Evolutionary conservation across 64 coral and sea anemone genomes (phyloP).

Genomic region (Astreopora myriophthalma): DNA sequence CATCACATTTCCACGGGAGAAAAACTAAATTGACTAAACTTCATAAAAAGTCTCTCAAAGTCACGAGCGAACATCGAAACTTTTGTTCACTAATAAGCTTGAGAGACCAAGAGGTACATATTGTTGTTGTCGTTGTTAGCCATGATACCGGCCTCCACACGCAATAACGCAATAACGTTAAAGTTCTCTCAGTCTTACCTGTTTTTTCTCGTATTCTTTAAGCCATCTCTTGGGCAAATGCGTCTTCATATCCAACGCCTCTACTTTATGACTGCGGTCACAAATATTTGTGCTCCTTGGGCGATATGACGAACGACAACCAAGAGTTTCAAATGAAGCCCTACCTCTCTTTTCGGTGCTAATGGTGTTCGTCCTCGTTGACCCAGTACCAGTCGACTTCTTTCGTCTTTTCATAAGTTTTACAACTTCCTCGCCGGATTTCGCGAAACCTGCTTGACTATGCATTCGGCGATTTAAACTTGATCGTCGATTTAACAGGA

Average conservation of each 20-base stretch:
- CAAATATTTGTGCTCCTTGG: background rate
- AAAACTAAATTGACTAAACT: background rate
- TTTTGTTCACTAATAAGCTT: background rate
- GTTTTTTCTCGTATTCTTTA: conserved; percentile 18
- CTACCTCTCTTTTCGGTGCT: background rate
- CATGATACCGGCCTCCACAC: background rate
- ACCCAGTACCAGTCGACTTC: background rate
- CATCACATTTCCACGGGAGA: background rate
- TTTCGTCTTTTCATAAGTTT: background rate
- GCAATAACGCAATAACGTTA: background rate
- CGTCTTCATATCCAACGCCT: background rate
- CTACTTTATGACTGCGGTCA: background rate
- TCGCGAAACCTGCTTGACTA: background rate
- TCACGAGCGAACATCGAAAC: background rate
- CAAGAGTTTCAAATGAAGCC: background rate
- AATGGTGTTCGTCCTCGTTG: background rate
- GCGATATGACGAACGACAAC: background rate
- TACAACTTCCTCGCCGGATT: background rate
- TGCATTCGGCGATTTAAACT: background rate
- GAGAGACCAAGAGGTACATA: too few species aligned
- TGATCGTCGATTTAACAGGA: background rate
- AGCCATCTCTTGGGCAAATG: conserved; percentile 18
- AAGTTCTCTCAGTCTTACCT: background rate
- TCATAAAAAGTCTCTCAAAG: background rate
- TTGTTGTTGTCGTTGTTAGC: background rate